Conservation (phyloP, 2,113 vertebrate species). For the Henicopernis longicauda region DNA sequence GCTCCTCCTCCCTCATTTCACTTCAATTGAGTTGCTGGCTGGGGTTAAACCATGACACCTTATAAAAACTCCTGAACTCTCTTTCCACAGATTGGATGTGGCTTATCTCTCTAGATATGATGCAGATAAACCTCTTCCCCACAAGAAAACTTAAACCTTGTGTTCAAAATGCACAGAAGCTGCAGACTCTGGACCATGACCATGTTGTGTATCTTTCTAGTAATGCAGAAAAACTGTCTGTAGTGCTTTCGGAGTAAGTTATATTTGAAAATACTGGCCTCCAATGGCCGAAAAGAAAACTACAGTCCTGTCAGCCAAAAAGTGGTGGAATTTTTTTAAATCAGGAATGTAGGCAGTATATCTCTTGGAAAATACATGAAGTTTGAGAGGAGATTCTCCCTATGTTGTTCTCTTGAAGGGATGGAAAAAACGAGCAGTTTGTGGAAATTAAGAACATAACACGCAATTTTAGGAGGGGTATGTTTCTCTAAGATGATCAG, state of each 20-base stretch:
- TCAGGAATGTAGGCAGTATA: neutral
- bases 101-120: neutral
- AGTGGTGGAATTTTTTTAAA: neutral
- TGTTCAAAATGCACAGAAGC: neutral
- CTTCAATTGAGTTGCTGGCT: neutral
- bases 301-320: neutral
- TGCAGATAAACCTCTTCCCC: neutral
- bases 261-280: neutral
- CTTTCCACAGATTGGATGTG: neutral
- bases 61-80: neutral
- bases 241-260: neutral
- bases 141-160: neutral
- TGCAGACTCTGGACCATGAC: neutral
- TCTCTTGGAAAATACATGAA: neutral
- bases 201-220: neutral
- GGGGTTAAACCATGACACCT: neutral
- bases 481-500: neutral
- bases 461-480: fast-evolving
- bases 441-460: neutral
- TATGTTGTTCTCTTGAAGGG: neutral
- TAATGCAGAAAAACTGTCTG: neutral
- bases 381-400: neutral
- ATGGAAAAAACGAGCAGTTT: neutral
- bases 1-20: neutral
- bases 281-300: neutral